Conservation (phyloP, 2,888 invertebrate genomes). For the Serrognathus titanus region DNA sequence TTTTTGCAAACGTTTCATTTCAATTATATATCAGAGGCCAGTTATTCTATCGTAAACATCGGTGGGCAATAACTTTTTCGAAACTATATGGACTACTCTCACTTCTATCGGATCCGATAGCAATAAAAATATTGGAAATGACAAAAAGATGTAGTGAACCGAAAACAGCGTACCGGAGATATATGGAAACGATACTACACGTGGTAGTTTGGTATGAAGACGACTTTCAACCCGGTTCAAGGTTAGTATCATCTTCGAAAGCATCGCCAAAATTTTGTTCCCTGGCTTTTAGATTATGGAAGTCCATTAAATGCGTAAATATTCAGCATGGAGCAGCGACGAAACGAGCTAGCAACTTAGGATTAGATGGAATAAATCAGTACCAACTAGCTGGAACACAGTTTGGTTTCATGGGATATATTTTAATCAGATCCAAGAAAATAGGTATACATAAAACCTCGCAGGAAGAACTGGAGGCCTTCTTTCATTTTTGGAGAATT, state of each 20-base stretch:
- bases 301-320: slow-evolving; percentile 64
- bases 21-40: slow-evolving; percentile 60
- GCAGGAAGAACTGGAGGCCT: slow-evolving; percentile 66
- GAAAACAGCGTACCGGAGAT: slow-evolving; percentile 69
- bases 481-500: slow-evolving; percentile 80
- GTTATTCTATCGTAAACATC: slow-evolving; percentile 65
- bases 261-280: not conserved
- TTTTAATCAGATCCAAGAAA: slow-evolving; percentile 59
- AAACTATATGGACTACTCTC: slow-evolving; percentile 75
- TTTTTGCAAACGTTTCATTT: no score
- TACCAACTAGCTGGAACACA: slow-evolving; percentile 82
- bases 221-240: slow-evolving; percentile 60
- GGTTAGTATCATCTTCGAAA: slow-evolving; percentile 45
- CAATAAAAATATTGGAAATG: slow-evolving; percentile 65
- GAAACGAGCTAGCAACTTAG: slow-evolving; percentile 44
- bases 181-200: slow-evolving; percentile 75
- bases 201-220: slow-evolving; percentile 76
- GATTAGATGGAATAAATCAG: slow-evolving; percentile 66
- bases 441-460: slow-evolving; percentile 62
- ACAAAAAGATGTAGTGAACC: slow-evolving; percentile 68
- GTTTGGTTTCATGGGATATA: slow-evolving; percentile 81
- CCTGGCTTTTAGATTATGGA: slow-evolving; percentile 57
- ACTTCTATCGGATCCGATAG: slow-evolving; percentile 71
- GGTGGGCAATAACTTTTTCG: slow-evolving; percentile 65
- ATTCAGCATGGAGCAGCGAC: slow-evolving; percentile 64